Evolutionary conservation across 2,888 invertebrate genomes (phyloP).

Genomic region (Lottia scabra): DNA sequence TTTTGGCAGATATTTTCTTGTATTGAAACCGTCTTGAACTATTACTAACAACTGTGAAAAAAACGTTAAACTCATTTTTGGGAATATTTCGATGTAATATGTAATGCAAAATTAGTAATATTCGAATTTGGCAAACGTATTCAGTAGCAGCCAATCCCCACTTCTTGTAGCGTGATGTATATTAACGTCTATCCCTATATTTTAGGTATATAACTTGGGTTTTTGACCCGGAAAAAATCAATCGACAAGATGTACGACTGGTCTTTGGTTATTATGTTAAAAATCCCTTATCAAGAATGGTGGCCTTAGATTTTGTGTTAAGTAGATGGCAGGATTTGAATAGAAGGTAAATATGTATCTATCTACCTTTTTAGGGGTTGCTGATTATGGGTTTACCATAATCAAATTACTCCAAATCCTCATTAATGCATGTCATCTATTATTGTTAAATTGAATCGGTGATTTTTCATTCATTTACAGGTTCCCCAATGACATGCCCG

Average conservation of each 20-base stretch:
- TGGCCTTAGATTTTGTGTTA: constrained; percentile 64
- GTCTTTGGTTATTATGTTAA: constrained; percentile 62
- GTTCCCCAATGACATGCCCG: constrained; percentile 59
- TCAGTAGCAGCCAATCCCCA: too few species aligned
- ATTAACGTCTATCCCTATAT: too few species aligned
- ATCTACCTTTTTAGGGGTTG: neutral
- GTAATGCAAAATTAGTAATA: too few species aligned
- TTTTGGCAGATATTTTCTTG: too few species aligned
- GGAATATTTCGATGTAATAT: too few species aligned
- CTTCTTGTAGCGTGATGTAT: too few species aligned
- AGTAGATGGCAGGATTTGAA: constrained; percentile 64
- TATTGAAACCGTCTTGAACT: too few species aligned
- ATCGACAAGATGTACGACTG: constrained; percentile 62
- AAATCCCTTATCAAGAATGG: constrained; percentile 61
- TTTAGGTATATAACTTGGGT: constrained; percentile 63
- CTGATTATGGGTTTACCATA: neutral
- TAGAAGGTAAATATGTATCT: constrained; percentile 42
- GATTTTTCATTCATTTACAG: neutral
- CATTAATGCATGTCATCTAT: neutral
- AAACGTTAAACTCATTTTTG: too few species aligned
- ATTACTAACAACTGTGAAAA: too few species aligned
- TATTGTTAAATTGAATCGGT: too few species aligned
- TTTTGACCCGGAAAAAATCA: constrained; percentile 60
- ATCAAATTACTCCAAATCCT: neutral
- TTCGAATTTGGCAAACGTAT: too few species aligned